Conservation (phyloP, 2,797 vertebrate species). For the Xyrichtys novacula region DNA sequence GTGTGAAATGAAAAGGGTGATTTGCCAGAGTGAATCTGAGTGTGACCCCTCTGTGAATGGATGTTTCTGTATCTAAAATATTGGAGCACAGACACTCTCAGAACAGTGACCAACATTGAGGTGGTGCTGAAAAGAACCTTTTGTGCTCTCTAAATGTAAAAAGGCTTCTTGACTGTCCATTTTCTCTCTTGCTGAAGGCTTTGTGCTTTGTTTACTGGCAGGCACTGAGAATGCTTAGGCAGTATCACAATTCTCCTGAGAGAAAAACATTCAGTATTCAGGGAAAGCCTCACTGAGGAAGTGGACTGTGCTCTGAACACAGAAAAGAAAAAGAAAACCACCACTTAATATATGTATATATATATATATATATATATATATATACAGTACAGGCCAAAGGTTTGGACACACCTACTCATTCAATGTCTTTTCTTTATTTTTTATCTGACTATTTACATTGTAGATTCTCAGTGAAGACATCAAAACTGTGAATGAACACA, state of each 20-base stretch:
- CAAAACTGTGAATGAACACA: too few species aligned
- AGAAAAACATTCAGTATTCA: constrained; percentile 59
- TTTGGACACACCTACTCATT: too few species aligned
- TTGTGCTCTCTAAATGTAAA: constrained; percentile 70
- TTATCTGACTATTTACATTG: too few species aligned
- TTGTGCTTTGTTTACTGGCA: constrained; percentile 67
- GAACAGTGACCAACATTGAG: constrained; percentile 67
- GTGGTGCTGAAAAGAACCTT: constrained; percentile 72
- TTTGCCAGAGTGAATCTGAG: constrained; percentile 55
- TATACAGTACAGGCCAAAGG: too few species aligned
- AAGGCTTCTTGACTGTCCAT: constrained; percentile 61
- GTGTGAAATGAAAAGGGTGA: constrained; percentile 56
- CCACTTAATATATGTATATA: too few species aligned
- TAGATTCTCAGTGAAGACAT: too few species aligned
- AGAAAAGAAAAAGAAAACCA: background rate
- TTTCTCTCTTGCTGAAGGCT: constrained; percentile 64
- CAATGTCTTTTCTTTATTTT: too few species aligned
- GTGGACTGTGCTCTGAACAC: background rate
- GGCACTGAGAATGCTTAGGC: constrained; percentile 51
- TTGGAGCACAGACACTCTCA: constrained; percentile 56
- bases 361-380: too few species aligned
- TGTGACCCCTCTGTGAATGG: constrained; percentile 63
- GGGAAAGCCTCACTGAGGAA: constrained; percentile 15
- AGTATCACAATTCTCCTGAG: constrained; percentile 48
- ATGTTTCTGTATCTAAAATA: constrained; percentile 70